Evolutionary conservation across 2,888 invertebrate genomes (phyloP), one percentile per base, ranked within the genome.

Genomic region (Helleia helle): DNA sequence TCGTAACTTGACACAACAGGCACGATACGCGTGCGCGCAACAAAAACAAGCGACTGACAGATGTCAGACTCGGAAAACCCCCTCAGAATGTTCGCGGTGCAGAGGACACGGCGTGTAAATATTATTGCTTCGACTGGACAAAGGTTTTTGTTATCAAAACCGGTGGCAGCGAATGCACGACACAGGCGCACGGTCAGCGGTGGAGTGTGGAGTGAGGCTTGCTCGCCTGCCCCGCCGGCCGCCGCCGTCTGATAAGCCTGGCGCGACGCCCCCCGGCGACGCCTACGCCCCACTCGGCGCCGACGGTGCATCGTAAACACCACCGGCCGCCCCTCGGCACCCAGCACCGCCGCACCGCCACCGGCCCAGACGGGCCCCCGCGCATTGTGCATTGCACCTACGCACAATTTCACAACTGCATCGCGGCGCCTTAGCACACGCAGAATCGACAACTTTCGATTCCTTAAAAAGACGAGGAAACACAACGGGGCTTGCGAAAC

Each of bases 221-320:
- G 79, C 79, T 69, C 77, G 80, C 71, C 76, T 65, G 72, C 81
- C 77, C 81, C 80, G 77, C 81, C 74, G 71, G 76, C 81, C 80
- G 77, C 81, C 74, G 71, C 75, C 73, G 83, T 70, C 79, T 81
- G 83, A 83, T 83, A 83, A 83, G 83, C 73, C 81, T 74, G 81
- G 74, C 79, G 81, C 79, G 83, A 80, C 83, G 83, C 83, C 83
- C 81, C 81, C 77, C 76, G 81, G 75, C 76, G 80, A 76, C 80
- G 81, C 81, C 83, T 79, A 77, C 80, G 81, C 79, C 83, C 79
- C 80, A 72, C 79, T 71, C 72, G 75, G 66, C 73, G 72, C 69
- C 75, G 66, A 66, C 71, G 67, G 67, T 73, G 76, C 77, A 75
- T 65, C 74, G 73, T 62, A 65, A 63, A 67, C 75, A 74, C 79